Conservation (phyloP, 2,797 vertebrate genomes). For the Valencia hispanica region DNA sequence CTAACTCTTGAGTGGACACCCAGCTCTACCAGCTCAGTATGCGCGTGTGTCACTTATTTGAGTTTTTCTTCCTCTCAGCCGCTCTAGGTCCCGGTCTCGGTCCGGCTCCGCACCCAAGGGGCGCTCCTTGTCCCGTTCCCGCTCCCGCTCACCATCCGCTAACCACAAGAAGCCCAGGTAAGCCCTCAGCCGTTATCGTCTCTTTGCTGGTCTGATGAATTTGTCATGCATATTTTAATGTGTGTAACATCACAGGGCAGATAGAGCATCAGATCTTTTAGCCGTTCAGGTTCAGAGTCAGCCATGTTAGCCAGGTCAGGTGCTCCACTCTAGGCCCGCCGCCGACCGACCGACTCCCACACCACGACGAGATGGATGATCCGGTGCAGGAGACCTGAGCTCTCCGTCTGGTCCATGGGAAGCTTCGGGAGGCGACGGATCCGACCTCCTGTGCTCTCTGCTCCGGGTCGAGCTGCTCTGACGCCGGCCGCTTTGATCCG, state of each 20-base stretch:
- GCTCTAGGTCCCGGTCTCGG: slow-evolving; percentile 77
- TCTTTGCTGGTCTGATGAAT: slow-evolving; percentile 23
- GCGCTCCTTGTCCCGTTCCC: slow-evolving; percentile 77
- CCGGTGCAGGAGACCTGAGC: slow-evolving; percentile 23
- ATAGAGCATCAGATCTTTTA: slow-evolving; percentile 12
- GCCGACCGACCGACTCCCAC: slow-evolving; percentile 23
- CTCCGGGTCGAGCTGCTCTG: slow-evolving; percentile 14
- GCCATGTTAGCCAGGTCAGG: slow-evolving; percentile 48
- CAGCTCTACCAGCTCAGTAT: too few species aligned
- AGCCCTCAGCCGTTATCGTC: slow-evolving; percentile 20
- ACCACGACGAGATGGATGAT: slow-evolving; percentile 41
- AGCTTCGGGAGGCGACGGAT: slow-evolving; percentile 30
- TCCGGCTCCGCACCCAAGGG: slow-evolving; percentile 75
- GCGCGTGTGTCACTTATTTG: too few species aligned
- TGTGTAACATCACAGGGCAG: slow-evolving; percentile 11
- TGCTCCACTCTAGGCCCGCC: slow-evolving; percentile 37
- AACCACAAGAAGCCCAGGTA: slow-evolving; percentile 84
- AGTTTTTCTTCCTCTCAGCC: slow-evolving; percentile 53
- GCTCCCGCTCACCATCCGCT: slow-evolving; percentile 77
- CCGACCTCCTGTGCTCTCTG: slow-evolving; percentile 52
- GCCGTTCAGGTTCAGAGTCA: slow-evolving; percentile 43
- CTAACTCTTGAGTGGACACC: too few species aligned
- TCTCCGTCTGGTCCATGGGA: slow-evolving; percentile 44
- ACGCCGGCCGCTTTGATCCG: background rate
- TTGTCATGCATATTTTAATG: background rate